Percentiles rank a stretch among this genome's conserved stretches.
Conservation (phyloP, 35 echinoderm and acorn worm genomes). For the Anneissia japonica region DNA sequence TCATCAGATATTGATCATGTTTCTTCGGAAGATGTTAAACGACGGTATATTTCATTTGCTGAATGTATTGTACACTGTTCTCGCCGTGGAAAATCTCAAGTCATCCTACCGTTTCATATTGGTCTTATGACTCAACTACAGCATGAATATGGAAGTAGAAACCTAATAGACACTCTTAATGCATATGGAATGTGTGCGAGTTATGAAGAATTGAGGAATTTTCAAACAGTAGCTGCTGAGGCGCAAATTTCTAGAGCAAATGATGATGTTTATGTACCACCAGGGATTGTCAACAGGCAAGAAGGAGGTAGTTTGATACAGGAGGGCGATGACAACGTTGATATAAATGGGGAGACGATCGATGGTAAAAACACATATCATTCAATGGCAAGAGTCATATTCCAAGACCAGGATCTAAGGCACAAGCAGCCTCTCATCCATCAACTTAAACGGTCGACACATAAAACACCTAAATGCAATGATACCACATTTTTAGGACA, state of each 20-base stretch:
- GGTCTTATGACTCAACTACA: slow-evolving; percentile 11
- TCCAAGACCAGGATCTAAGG: neutral
- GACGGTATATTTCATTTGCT: neutral
- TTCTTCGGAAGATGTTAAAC: neutral
- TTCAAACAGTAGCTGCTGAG: slow-evolving; percentile 5
- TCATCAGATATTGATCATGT: neutral
- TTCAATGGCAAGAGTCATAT: slow-evolving; percentile 21
- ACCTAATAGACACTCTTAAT: slow-evolving; percentile 11
- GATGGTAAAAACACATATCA: slow-evolving; percentile 26
- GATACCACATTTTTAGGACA: neutral
- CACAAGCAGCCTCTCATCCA: no score
- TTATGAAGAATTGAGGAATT: neutral
- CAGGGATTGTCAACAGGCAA: neutral
- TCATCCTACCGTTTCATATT: neutral
- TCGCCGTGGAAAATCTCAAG: slow-evolving; percentile 2
- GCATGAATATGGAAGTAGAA: slow-evolving; percentile 18
- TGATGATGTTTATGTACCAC: slow-evolving; percentile 16
- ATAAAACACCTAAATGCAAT: no score
- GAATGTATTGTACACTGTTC: slow-evolving; percentile 8
- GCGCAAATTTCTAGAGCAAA: neutral
- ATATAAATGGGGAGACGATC: slow-evolving; percentile 11
- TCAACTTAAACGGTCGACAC: no score
- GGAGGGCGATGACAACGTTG: no score
- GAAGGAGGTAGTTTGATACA: neutral
- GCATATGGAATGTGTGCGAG: slow-evolving; percentile 24